Percentiles rank a stretch among this genome's conserved stretches.
Evolutionary conservation across 2,797 vertebrate genomes (phyloP).

Genomic region (Pygocentrus nattereri): DNA sequence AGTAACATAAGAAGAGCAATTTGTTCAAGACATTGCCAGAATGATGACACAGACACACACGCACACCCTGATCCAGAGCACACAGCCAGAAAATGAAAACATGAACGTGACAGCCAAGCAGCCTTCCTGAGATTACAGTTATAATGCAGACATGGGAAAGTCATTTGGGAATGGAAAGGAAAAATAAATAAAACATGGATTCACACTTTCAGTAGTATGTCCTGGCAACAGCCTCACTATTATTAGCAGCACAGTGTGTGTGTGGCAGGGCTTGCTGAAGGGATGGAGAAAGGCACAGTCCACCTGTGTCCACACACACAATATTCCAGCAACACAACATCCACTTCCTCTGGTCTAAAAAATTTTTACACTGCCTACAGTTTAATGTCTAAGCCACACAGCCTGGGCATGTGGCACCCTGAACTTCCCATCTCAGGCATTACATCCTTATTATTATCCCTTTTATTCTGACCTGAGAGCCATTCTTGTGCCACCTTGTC

Average conservation of each 20-base stretch:
- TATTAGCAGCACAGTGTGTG: slow-evolving; percentile 66
- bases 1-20: slow-evolving; percentile 60
- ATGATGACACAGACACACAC: slow-evolving; percentile 64
- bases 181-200: slow-evolving; percentile 79
- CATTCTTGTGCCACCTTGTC: too few relatives aligned
- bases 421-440: too few relatives aligned
- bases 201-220: slow-evolving; percentile 61
- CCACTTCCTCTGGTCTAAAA: not conserved
- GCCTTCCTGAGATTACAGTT: slow-evolving; percentile 70
- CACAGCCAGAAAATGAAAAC: slow-evolving; percentile 73
- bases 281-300: slow-evolving; percentile 52
- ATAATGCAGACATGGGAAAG: slow-evolving; percentile 66
- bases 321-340: slow-evolving; percentile 25
- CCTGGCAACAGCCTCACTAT: slow-evolving; percentile 70
- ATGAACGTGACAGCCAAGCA: slow-evolving; percentile 66
- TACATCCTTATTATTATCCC: too few relatives aligned
- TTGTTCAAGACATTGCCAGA: slow-evolving; percentile 56
- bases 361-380: too few relatives aligned
- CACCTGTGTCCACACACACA: slow-evolving; percentile 56
- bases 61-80: slow-evolving; percentile 50
- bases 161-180: slow-evolving; percentile 67
- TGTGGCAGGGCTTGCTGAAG: slow-evolving; percentile 26
- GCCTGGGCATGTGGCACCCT: too few relatives aligned
- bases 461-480: too few relatives aligned
- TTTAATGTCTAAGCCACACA: too few relatives aligned